Conservation (phyloP, 2,113 vertebrate species). For the Aramus guarauna region DNA sequence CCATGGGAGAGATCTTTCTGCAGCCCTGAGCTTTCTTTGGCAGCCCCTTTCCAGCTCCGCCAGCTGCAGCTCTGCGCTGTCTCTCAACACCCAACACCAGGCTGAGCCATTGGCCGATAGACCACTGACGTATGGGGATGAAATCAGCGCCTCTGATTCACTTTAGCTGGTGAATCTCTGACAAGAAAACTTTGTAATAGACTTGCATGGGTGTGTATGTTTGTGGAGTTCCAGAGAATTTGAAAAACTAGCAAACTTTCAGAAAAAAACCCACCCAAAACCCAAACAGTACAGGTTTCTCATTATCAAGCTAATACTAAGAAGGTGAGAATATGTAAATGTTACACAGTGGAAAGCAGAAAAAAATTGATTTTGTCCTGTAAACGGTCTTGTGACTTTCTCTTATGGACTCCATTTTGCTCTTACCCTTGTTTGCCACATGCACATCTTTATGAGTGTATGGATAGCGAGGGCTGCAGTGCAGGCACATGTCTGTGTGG, state of each 20-base stretch:
- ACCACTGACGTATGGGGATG: neutral
- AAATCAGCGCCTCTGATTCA: neutral
- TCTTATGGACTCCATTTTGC: neutral
- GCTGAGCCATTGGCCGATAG: neutral
- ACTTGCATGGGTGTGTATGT: neutral
- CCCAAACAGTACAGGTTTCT: neutral
- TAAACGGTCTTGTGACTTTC: neutral
- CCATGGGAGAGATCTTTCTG: neutral
- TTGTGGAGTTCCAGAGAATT: neutral
- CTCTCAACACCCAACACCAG: neutral
- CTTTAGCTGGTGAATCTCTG: neutral
- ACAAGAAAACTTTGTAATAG: neutral
- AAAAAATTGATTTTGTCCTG: neutral
- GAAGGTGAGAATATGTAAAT: neutral
- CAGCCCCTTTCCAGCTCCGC: neutral
- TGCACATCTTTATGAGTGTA: neutral
- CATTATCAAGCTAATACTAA: neutral
- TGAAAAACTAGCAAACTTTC: neutral
- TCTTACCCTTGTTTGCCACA: neutral
- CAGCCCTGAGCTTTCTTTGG: neutral
- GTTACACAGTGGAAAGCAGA: neutral
- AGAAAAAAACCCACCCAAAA: fast-evolving
- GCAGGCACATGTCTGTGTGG: neutral
- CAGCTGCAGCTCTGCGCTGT: neutral
- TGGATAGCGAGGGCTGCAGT: neutral